Base-by-base conservation (phyloP, 2,797 vertebrate species). In the Furcifer pardalis region DNA sequence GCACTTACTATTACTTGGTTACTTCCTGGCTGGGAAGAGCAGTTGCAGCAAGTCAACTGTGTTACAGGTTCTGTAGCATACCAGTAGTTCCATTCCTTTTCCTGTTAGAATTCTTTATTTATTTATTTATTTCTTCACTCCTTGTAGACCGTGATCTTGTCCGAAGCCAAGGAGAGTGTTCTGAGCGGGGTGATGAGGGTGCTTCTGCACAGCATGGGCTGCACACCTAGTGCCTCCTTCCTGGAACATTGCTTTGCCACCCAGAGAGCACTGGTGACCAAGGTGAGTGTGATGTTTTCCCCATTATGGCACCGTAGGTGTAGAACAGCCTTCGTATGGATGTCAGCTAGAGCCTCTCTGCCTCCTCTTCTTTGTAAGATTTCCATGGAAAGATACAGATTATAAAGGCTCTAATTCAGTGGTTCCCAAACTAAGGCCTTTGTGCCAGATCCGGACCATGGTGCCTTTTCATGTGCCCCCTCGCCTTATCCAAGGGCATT, bases 201-300 rank as follows among this genome's bases (percentile, higher is more conserved):
- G 0, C 96, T 98, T 27, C 94, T 98, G 15, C 97, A 97, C 92
- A 97, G 97, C 92, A 97, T 98, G 96, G 97, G 97, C 35, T 97
- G 97, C 13, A 96, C 97, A 91, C 98, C 98, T 95, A 98, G 98
- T 2, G 97, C 98, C 90, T 94, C 97, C 92, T 98, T 98, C 90
- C 93, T 98, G 92, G 97, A 98, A 92, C 97, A 98, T 37, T 97
- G 97, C 94, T 97, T 98, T 92, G 97, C 97, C 87, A 97, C 97
- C 89, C 97, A 98, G 89, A 96, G 98, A 89, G 96, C 98, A 7
- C 94, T 98, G 7, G 98, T 98, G 82, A 97, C 96, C 91, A 98
- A 98, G 97, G 97, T 97, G 72, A 90, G 94, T 23, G 8, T 35
- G n/a, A 27, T 68, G 19, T 56, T 21, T 77, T 10, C 25, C 59